Evolutionary conservation across 1,140 invertebrate genomes (phyloP), one percentile per base, ranked within the genome.

Genomic region (Rhysida immarginata): DNA sequence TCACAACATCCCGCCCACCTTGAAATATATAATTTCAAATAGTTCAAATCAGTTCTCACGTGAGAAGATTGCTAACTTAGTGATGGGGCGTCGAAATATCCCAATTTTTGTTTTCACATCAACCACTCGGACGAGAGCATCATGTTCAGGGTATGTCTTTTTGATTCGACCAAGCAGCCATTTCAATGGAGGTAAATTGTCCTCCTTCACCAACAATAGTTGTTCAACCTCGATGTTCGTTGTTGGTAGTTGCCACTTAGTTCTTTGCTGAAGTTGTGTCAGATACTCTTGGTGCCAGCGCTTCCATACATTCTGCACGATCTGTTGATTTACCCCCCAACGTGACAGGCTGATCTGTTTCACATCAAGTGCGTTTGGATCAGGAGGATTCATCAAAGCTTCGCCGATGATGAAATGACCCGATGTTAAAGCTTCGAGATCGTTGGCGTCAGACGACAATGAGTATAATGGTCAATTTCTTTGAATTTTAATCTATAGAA

Each of bases 111-210:
- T 53, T 3, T 20, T 1, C n/a, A 53, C 27, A 20, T 53, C 52
- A 13, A 53, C 52, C 1, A 42, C 35, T 26, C 52, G 52, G 24
- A 53, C 21, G 21, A 26, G 1, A 2, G 18, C 52, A 53, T 53
- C 52, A 24, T 2, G 20, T 53, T 41, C 52, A 18, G 52, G n/a
- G 53, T 63, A 59, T 21, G 64, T 24, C 5, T 62, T 44, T 24
- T 62, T 57, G 16, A 71, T 59, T 54, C 64, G 58, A 49, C 67
- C 68, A 8, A 68, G 23, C 29, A 58, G 55, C 68, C 68, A 71
- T 54, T 66, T 56, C 16, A 61, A 48, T 21, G 65, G 65, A 26
- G 60, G 61, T 0, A 59, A 21, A 35, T 64, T 55, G 8, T 63
- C 58, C 11, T 68, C 67, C 41, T 61, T 64, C 5, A 69, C 42